These are phyloP conservation scores for Tolypeutes matacus DNA, from an alignment of 2,797 vertebrate species.

Conservation along the genomic window DNA sequence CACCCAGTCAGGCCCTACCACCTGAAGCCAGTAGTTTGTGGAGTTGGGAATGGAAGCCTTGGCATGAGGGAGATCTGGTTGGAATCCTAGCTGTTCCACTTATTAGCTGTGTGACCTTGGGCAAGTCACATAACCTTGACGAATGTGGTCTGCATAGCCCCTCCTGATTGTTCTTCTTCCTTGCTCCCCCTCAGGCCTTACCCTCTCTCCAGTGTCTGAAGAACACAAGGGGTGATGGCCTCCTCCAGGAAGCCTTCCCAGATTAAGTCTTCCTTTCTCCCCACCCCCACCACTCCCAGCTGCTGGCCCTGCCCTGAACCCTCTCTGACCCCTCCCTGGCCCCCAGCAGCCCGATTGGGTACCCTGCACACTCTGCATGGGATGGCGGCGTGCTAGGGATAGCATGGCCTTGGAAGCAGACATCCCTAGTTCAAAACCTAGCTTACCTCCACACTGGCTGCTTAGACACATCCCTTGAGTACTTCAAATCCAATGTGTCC, in stretches of 20 bases:
- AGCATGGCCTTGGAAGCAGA: background rate
- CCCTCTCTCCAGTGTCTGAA: background rate
- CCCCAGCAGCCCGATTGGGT: background rate
- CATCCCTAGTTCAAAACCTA: background rate
- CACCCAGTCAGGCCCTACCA: background rate
- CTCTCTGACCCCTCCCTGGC: background rate
- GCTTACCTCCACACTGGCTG: background rate
- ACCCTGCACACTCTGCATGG: background rate
- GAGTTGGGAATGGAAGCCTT: background rate
- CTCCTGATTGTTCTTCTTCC: background rate
- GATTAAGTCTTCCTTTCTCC: background rate
- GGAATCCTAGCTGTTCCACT: background rate
- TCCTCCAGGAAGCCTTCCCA: constrained; percentile 38
- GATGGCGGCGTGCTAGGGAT: background rate
- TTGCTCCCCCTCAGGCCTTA: background rate
- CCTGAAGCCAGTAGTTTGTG: background rate
- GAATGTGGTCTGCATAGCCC: background rate
- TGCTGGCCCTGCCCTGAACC: background rate
- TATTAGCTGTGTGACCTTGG: background rate
- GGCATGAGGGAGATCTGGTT: background rate
- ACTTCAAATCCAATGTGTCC: background rate
- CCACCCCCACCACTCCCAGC: background rate
- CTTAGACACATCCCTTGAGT: background rate
- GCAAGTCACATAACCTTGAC: background rate
- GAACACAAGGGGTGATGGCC: background rate